Evolutionary conservation across 2,797 vertebrate species (phyloP).

Genomic region (Myripristis murdjan): DNA sequence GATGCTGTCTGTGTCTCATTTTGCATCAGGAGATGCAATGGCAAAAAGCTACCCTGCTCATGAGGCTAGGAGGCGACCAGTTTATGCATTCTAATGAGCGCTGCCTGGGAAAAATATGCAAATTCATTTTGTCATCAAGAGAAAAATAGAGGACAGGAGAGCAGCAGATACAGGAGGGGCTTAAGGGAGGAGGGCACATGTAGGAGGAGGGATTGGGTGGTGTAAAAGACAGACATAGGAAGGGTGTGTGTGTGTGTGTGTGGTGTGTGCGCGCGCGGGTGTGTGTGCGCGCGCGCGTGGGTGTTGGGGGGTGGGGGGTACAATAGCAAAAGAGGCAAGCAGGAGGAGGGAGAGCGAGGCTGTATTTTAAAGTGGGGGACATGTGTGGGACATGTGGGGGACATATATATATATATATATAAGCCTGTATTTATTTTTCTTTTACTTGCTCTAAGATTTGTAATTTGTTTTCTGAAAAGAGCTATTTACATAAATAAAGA

Average conservation of each 20-base stretch:
- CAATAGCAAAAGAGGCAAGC: constrained; percentile 26
- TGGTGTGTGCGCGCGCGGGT: too few species aligned
- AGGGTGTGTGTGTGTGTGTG: constrained; percentile 34
- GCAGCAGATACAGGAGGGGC: constrained; percentile 79
- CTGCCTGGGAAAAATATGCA: constrained; percentile 83
- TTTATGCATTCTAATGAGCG: constrained; percentile 85
- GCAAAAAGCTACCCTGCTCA: constrained; percentile 75
- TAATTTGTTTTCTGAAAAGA: too few species aligned
- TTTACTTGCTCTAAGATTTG: too few species aligned
- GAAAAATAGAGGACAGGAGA: constrained; percentile 83
- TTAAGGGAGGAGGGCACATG: constrained; percentile 70
- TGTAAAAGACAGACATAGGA: constrained; percentile 37
- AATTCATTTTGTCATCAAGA: constrained; percentile 84
- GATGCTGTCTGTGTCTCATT: constrained; percentile 76
- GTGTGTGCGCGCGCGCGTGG: too few species aligned
- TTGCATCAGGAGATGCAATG: constrained; percentile 76
- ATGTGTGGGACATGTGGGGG: too few species aligned
- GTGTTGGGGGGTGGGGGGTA: constrained; percentile 17
- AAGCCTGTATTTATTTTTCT: too few species aligned
- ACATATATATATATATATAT: too few species aligned
- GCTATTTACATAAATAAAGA: too few species aligned
- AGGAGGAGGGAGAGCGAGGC: constrained; percentile 36
- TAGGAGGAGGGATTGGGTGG: constrained; percentile 71
- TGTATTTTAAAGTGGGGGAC: constrained; percentile 54
- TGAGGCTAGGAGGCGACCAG: constrained; percentile 66